Evolutionary conservation across 2,113 vertebrate genomes (phyloP), one percentile per base, ranked within the genome.

Genomic region (Brevimyrus niger): DNA sequence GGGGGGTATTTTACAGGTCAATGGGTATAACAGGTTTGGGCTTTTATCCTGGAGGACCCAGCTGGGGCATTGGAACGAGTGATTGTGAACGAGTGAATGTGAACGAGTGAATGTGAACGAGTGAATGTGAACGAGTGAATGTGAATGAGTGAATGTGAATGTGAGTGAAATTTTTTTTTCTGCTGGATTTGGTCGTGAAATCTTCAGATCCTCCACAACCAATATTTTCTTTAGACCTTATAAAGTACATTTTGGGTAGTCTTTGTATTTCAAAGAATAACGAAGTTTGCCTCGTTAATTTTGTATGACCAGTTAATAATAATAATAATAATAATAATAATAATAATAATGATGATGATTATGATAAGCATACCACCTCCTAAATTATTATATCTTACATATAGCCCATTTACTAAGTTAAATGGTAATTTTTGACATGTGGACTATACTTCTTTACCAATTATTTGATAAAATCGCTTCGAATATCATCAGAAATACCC

Each of bases 1-100:
- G 89, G 90, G 90, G 94, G 93, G 93, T 95, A 94, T 95, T 96
- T 96, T 93, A 95, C 95, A 95, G 95, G 96, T 95, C 95, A 95
- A 90, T 90, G 92, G 91, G 88, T 92, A 92, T 94, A 94, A 94
- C 94, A 93, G 90, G 92, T 92, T 89, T 87, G 44, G 46, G 92
- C 92, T 93, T 91, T 19, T 76, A 76, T 87, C 11, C 84, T 91
- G 91, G 90, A 89, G 85, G 92, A 94, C 93, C 91, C 91, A 93
- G 93, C 94, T 94, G 93, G 95, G 95, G 93, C 93, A 91, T 93
- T 89, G 94, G 93, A 95, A 94, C 94, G 95, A 94, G 61, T 31
- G 27, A 69, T 31, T 69, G 10, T 69, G 27, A 13, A 15, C 61
- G 11, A 46, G 8, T 11, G 58, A 95, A 69, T 76, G 48, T 47